These are phyloP conservation scores for Brachylomia viminalis DNA, from an alignment of 2,888 invertebrate genomes.

Conservation along the genomic window DNA sequence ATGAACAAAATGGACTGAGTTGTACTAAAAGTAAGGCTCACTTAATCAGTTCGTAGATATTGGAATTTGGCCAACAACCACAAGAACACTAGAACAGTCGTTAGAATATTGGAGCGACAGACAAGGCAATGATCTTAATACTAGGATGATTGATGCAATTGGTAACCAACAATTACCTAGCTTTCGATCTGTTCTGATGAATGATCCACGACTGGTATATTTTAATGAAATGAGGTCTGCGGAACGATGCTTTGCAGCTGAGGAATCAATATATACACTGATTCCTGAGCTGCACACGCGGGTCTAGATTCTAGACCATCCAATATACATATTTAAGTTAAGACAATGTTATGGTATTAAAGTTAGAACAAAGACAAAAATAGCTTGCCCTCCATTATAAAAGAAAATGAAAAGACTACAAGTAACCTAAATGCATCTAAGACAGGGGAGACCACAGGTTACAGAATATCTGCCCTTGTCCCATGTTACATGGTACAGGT, in stretches of 20 bases:
- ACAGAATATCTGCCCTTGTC: neutral
- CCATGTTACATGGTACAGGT: neutral
- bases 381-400: neutral
- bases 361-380: neutral
- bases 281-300: too few species aligned
- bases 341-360: neutral
- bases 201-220: neutral
- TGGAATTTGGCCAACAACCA: slow-evolving; percentile 6
- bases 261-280: neutral
- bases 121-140: slow-evolving; percentile 12
- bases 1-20: neutral
- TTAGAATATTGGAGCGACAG: neutral
- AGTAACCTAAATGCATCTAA: neutral
- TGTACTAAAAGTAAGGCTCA: neutral
- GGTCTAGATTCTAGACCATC: neutral
- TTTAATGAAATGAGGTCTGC: neutral
- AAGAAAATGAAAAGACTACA: neutral
- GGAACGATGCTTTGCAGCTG: neutral
- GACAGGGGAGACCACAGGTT: neutral
- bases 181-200: slow-evolving; percentile 12
- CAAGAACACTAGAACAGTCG: neutral
- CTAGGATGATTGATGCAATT: slow-evolving; percentile 18
- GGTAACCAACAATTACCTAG: neutral
- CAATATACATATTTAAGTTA: neutral
- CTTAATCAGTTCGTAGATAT: neutral